A percentile compares a stretch with the other conserved stretches of the same genome.
These are phyloP conservation scores for Rhea pennata DNA, from an alignment of 2,113 vertebrate species.

Conservation along the genomic window DNA sequence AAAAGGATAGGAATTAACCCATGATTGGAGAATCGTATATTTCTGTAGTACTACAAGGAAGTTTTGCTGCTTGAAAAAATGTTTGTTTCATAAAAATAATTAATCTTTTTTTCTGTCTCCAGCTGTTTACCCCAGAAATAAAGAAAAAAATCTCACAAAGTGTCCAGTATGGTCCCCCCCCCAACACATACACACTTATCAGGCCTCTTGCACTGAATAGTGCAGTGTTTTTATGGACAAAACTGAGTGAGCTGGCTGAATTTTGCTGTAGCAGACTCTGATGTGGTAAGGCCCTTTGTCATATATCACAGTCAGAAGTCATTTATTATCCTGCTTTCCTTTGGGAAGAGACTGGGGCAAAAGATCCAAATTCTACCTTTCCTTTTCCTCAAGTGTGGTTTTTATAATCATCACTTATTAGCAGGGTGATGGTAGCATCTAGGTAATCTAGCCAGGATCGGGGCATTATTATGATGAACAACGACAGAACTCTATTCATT, in stretches of 20 bases:
- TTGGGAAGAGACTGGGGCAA: constrained; percentile 67
- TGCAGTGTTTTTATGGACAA: constrained; percentile 66
- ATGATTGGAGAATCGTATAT: constrained; percentile 31
- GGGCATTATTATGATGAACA: constrained; percentile 70
- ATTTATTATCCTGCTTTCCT: constrained; percentile 76
- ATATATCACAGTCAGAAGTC: constrained; percentile 72
- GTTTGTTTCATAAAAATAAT: constrained; percentile 47
- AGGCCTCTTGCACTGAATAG: constrained; percentile 60
- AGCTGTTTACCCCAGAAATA: constrained; percentile 12
- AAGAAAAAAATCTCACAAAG: constrained; percentile 16
- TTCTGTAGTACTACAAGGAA: constrained; percentile 35
- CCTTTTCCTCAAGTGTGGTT: constrained; percentile 52
- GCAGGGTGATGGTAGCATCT: constrained; percentile 56
- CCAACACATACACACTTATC: constrained; percentile 36
- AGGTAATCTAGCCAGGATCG: constrained; percentile 62
- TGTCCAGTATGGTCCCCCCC: constrained; percentile 44
- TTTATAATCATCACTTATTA: constrained; percentile 69
- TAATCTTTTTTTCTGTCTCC: constrained; percentile 20
- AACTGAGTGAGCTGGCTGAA: constrained; percentile 70
- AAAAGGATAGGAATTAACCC: constrained; percentile 57
- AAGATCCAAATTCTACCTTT: constrained; percentile 65
- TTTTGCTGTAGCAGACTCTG: constrained; percentile 67
- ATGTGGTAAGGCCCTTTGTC: constrained; percentile 73
- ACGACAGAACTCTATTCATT: constrained; percentile 70
- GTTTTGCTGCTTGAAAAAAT: constrained; percentile 50